Percentiles rank a stretch among this genome's conserved stretches.
Evolutionary conservation across 2,113 vertebrate genomes (phyloP).

Genomic region (Climacteris rufus): DNA sequence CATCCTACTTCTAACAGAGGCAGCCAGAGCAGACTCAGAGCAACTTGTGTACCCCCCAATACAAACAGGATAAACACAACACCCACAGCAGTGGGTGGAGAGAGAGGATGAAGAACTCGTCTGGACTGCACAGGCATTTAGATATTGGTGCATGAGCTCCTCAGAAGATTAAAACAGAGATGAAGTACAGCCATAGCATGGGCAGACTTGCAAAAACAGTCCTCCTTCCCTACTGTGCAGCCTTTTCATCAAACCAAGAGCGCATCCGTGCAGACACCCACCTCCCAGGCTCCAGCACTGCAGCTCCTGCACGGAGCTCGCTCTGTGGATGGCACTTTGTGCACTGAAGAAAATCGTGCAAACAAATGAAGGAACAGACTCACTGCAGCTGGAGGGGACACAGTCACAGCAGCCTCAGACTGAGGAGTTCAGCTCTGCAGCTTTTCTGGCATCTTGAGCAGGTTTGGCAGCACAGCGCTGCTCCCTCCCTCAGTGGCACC

Average conservation of each 20-base stretch:
- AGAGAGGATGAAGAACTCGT: background rate
- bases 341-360: background rate
- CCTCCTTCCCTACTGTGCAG: background rate
- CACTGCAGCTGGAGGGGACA: background rate
- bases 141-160: background rate
- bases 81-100: background rate
- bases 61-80: background rate
- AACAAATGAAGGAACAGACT: background rate
- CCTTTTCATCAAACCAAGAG: background rate
- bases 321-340: background rate
- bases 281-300: rapidly evolving
- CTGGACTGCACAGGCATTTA: background rate
- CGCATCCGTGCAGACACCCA: background rate
- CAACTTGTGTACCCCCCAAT: background rate
- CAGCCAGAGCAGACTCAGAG: background rate
- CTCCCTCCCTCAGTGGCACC: background rate
- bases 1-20: background rate
- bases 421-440: background rate
- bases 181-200: background rate
- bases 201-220: background rate
- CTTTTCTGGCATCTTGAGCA: background rate
- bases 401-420: background rate
- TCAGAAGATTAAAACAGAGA: background rate
- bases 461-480: background rate
- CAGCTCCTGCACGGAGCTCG: background rate